A percentile compares a stretch with the other conserved stretches of the same genome.
Conservation (phyloP, 2,113 vertebrate species). For the Periophthalmodon schlosseri region DNA sequence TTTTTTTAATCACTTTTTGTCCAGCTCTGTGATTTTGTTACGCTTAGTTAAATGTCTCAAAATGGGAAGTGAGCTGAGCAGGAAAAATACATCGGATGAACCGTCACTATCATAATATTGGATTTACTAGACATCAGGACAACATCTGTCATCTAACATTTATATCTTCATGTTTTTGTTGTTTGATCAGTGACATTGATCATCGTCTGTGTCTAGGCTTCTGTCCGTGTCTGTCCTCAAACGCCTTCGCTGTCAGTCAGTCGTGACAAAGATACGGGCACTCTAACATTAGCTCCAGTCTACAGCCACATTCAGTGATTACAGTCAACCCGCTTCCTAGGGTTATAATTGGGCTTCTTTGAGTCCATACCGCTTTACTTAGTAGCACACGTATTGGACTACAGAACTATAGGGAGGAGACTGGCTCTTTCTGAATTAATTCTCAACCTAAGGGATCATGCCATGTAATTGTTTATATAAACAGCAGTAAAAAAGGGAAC, state of each 20-base stretch:
- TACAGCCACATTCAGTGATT: neutral
- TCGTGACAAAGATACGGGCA: conserved; percentile 34
- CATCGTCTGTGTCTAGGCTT: no score
- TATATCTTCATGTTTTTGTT: no score
- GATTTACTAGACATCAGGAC: no score
- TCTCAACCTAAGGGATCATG: neutral
- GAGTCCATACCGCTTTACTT: neutral
- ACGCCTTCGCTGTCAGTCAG: conserved; percentile 4
- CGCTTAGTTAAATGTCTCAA: no score
- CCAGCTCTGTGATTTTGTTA: no score
- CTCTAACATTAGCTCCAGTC: conserved; percentile 16
- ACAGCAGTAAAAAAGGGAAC: neutral
- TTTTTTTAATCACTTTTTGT: no score
- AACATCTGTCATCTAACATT: no score
- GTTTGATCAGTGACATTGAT: no score
- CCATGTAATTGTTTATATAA: neutral
- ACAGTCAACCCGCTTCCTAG: neutral
- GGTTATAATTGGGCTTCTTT: neutral
- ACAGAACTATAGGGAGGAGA: neutral
- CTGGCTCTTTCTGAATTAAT: neutral
- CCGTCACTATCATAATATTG: no score
- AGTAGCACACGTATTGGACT: neutral
- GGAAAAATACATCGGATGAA: no score
- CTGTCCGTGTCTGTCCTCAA: neutral
- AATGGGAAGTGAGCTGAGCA: no score